These are phyloP conservation scores for Stenopsyche tienmushanensis DNA, from an alignment of 1,140 invertebrate species.

Conservation along the genomic window DNA sequence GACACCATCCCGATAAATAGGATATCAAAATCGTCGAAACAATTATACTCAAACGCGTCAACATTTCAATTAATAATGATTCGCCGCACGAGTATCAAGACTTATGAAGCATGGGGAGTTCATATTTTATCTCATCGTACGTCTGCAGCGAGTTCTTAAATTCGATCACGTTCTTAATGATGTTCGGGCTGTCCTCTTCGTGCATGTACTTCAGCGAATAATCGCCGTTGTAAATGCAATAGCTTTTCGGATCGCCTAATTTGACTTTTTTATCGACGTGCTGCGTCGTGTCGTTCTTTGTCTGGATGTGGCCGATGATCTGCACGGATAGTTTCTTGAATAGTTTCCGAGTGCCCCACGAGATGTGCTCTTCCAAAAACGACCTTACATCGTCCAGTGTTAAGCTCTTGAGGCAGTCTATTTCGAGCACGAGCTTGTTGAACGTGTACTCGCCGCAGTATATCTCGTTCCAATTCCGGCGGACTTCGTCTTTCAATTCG, in stretches of 20 bases:
- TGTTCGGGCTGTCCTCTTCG: not conserved
- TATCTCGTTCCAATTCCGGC: slow-evolving; percentile 74
- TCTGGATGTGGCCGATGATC: slow-evolving; percentile 43
- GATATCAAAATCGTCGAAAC: slow-evolving; percentile 14
- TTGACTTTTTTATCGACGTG: slow-evolving; percentile 15
- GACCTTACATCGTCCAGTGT: slow-evolving; percentile 58
- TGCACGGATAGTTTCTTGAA: slow-evolving; percentile 70
- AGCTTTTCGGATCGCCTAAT: not conserved
- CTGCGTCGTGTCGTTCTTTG: not conserved
- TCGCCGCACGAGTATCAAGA: slow-evolving; percentile 6
- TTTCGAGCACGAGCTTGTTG: slow-evolving; percentile 61
- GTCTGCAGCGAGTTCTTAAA: slow-evolving; percentile 3
- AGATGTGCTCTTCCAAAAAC: slow-evolving; percentile 61
- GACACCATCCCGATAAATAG: slow-evolving; percentile 15
- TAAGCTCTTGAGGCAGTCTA: slow-evolving; percentile 54
- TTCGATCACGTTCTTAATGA: not conserved
- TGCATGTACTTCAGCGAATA: not conserved
- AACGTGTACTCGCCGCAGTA: slow-evolving; percentile 65
- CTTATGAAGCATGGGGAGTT: too few species aligned
- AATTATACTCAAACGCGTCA: slow-evolving; percentile 5
- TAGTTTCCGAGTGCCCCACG: slow-evolving; percentile 55
- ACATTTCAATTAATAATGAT: not conserved
- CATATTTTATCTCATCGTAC: too few species aligned
- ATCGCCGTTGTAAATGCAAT: not conserved
- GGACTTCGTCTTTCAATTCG: slow-evolving; percentile 72